Evolutionary conservation across 2,888 invertebrate species (phyloP), one percentile per base, ranked within the genome.

Genomic region (Stenodera caucasica): DNA sequence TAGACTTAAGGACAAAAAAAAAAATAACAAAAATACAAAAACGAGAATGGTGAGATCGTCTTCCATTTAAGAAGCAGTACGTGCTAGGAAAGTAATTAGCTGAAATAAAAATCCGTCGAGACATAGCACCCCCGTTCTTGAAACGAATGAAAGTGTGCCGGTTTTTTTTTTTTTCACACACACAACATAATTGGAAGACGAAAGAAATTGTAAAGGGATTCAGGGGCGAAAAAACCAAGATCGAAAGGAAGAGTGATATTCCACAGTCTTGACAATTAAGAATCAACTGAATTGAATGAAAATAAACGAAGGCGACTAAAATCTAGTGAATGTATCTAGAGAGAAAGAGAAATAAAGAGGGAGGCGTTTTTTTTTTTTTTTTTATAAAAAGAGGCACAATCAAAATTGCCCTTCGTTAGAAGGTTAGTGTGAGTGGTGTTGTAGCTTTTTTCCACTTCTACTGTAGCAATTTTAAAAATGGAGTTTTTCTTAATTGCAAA

Each of bases 31-130:
- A 59, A 35, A 32, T 26, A 55, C 32, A 37, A 14, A 2, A 21
- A 45, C 6, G 45, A 45, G 12, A 23, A 30, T 5, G 30, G 30
- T 54, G 40, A 14, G 53, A 58, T 56, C 58, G 57, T 64, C 63
- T 64, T 66, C 67, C 67, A 64, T 67, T 68, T 63, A 65, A 67
- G 57, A 23, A 57, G 45, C 58, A 33, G 66, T 74, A 80, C 80
- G 80, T 80, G 80, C 78, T 74, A 58, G 71, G 77, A 80, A 81
- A 80, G 78, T 80, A 81, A 81, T 81, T 81, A 81, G 79, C 74
- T 61, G 76, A 77, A 76, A 80, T 80, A 81, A 81, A 81, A 81
- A 81, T 81, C 80, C 79, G 77, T 73, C 76, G 79, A 77, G 79
- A 77, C 76, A 70, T 69, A 70, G 12, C 45, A 45, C 21, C 45